phyloP scores from a whole-genome alignment of 2,888 invertebrate species.

The Apocheima hispidaria region DNA sequence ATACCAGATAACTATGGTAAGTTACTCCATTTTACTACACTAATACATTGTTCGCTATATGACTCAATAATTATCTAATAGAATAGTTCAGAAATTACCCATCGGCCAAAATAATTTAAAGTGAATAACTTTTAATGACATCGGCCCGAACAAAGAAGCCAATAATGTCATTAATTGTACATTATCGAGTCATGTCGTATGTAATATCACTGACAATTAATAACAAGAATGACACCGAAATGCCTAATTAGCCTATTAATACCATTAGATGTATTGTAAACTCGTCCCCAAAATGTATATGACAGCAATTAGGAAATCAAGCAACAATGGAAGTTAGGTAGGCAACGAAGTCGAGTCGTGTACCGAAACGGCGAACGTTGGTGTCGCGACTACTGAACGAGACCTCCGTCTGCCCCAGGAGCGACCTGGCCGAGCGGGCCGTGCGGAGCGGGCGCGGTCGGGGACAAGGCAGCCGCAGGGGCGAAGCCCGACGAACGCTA shows the following conservation, averaged over 20 bases:
- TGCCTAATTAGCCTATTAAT: constrained; percentile 60
- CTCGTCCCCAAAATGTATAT: constrained; percentile 48
- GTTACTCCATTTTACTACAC: constrained; percentile 65
- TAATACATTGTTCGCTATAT: constrained; percentile 55
- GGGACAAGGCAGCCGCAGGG: constrained; percentile 46
- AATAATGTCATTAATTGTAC: constrained; percentile 70
- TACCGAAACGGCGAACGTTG: constrained; percentile 39
- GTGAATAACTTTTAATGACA: constrained; percentile 60
- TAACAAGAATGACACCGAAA: constrained; percentile 69
- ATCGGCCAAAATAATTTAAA: constrained; percentile 57
- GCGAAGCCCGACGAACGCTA: constrained; percentile 50
- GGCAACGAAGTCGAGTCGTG: constrained; percentile 42
- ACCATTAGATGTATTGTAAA: constrained; percentile 53
- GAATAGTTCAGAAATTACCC: constrained; percentile 57
- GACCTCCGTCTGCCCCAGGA: constrained; percentile 83
- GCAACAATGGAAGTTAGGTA: constrained; percentile 46
- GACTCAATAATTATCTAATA: constrained; percentile 65
- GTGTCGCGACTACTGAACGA: constrained; percentile 69
- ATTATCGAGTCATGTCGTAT: constrained; percentile 76
- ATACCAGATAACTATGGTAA: constrained; percentile 95
- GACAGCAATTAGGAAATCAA: constrained; percentile 40
- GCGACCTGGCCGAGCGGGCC: constrained; percentile 73
- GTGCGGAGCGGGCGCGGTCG: constrained; percentile 55
- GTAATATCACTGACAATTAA: constrained; percentile 77
- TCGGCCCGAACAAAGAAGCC: constrained; percentile 56